Base-by-base conservation (phyloP, 2,888 invertebrate genomes). In the Drosophila nigricruria region DNA sequence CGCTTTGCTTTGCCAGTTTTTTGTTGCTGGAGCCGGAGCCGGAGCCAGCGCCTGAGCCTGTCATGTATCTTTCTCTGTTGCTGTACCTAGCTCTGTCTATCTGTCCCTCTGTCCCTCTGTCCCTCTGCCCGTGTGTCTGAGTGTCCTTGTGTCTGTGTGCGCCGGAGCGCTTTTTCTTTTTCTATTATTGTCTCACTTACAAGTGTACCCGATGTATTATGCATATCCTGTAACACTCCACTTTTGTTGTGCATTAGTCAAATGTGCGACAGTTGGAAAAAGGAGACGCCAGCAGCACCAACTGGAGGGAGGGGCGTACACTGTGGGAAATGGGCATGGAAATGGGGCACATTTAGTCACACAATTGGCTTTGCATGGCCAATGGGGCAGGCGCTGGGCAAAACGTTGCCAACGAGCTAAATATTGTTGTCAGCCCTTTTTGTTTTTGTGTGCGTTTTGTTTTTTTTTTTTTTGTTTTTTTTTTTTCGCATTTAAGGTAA, bases 151-250 rank as follows among this genome's bases (percentile, higher is more conserved):
- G 64, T 70, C 47, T 66, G 65, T 71, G 71, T 67, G 74, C 66
- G 62, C 56, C 66, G 70, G 68, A 82, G 80, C 86, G 71, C 82
- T 87, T 73, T 89, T 85, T 85, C 87, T 89, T 89, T 87, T 89
- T 89, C 84, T 85, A 85, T 89, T 85, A 85, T 85, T 87, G 84
- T 89, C 84, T 85, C 84, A 89, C 85, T 85, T 85, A 88, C 89
- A 89, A 85, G 85, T 89, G 89, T 88, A 89, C 83, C 82, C 79
- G 78, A 90, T 88, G 87, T 84, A 86, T 89, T 89, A 90, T 89
- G 90, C 87, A 90, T 89, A 88, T 90, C 90, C 89, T 89, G 89
- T 89, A 84, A 86, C 90, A 89, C 87, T 87, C 86, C 88, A 82
- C 86, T 90, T 89, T 89, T 88, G 86, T 81, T 90, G 86, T 86